Percentiles rank a stretch among this genome's conserved stretches.
phyloP scores from a whole-genome alignment of 2,113 vertebrate genomes.

The Onychostruthus taczanowskii region DNA sequence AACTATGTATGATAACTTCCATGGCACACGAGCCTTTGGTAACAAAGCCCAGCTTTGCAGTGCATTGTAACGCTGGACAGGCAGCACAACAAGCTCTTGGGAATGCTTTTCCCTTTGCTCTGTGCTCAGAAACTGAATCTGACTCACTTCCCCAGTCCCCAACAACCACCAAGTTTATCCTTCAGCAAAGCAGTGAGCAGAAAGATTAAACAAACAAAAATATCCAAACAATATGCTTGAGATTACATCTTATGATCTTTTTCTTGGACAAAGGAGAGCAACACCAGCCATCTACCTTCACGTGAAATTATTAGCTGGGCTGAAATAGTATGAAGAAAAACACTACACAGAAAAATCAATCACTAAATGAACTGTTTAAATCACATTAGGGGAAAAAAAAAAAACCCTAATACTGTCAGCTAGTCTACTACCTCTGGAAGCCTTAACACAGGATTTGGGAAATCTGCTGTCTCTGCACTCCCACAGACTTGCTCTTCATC shows the following conservation, averaged over 20 bases:
- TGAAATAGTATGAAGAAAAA: not conserved
- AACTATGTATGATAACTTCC: slow-evolving; percentile 46
- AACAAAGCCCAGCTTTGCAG: slow-evolving; percentile 58
- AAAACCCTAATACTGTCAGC: not conserved
- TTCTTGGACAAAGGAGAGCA: not conserved
- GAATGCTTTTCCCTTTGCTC: slow-evolving; percentile 26
- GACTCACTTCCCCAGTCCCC: slow-evolving; percentile 32
- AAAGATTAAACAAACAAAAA: slow-evolving; percentile 15
- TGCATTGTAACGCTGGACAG: not conserved
- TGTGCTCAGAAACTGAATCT: slow-evolving; percentile 14
- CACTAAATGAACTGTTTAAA: not conserved
- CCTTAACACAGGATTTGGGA: not conserved
- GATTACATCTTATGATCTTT: slow-evolving; percentile 5
- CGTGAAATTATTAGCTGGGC: not conserved
- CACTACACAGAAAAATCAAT: not conserved
- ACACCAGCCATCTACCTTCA: not conserved
- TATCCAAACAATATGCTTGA: not conserved
- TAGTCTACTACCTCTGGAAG: not conserved
- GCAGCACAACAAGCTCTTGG: slow-evolving; percentile 31
- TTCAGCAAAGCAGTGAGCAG: not conserved
- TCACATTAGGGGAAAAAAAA: rapidly evolving
- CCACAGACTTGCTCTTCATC: not conserved
- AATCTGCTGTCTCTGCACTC: not conserved
- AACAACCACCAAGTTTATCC: not conserved
- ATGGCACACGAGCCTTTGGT: slow-evolving; percentile 31